These are phyloP conservation scores for Drosophila novamexicana DNA, from an alignment of 1,140 invertebrate species.

Conservation along the genomic window DNA sequence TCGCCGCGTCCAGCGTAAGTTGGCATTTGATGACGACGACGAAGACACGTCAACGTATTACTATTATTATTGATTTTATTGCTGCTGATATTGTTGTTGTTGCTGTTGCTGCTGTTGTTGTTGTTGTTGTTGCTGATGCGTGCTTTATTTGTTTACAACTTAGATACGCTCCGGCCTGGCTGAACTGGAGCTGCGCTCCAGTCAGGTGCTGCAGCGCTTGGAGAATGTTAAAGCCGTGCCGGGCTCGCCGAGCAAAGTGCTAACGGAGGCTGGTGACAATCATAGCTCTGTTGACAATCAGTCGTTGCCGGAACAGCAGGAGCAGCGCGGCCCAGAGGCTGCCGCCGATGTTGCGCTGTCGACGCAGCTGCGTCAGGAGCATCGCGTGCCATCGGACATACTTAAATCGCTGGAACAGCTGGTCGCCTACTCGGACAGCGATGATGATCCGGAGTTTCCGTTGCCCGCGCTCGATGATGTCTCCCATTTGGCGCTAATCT, in stretches of 20 bases:
- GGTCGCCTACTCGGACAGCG: constrained; percentile 80
- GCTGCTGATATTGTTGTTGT: constrained; percentile 13
- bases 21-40: constrained; percentile 63
- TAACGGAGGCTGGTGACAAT: constrained; percentile 5
- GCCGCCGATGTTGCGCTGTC: constrained; percentile 28
- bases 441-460: constrained; percentile 81
- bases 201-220: constrained; percentile 77
- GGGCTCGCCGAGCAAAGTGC: constrained; percentile 29
- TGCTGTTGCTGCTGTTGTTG: constrained; percentile 1
- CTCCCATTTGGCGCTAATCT: constrained; percentile 81
- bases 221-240: constrained; percentile 76
- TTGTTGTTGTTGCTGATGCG: not conserved
- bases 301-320: constrained; percentile 14
- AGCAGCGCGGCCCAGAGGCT: not conserved
- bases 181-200: constrained; percentile 77
- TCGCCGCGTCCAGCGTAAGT: constrained; percentile 64
- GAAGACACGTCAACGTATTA: constrained; percentile 56
- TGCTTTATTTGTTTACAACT: constrained; percentile 20
- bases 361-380: constrained; percentile 62
- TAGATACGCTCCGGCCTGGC: constrained; percentile 83
- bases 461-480: constrained; percentile 81
- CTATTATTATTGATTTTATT: constrained; percentile 21
- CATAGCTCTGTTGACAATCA: constrained; percentile 13
- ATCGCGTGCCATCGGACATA: constrained; percentile 79
- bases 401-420: constrained; percentile 74